These are phyloP conservation scores for Mesorhabditis sp. DNA, from an alignment of 2,888 invertebrate genomes.

Conservation along the genomic window DNA sequence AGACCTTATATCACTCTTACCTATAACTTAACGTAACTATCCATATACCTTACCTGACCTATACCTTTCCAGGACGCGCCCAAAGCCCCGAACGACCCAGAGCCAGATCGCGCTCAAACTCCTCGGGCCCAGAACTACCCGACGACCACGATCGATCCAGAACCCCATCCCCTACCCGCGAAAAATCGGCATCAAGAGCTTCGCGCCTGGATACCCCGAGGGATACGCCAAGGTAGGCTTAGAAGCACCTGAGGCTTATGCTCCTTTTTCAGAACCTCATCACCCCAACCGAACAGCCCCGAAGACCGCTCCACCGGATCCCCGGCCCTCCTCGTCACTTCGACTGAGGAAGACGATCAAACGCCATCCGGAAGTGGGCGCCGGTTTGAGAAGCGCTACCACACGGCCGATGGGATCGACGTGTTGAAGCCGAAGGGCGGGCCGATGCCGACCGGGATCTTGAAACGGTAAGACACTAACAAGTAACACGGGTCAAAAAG, in stretches of 20 bases:
- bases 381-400: conserved; percentile 40
- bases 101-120: conserved; percentile 36
- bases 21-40: background rate
- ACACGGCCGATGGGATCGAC: conserved; percentile 67
- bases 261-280: background rate
- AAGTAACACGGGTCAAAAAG: too few relatives aligned
- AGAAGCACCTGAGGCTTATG: background rate
- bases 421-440: conserved; percentile 34
- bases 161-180: conserved; percentile 22
- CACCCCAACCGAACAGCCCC: conserved; percentile 1
- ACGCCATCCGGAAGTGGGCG: conserved; percentile 20
- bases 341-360: conserved; percentile 23
- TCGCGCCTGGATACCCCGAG: background rate
- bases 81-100: conserved; percentile 11
- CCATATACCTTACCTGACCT: conserved; percentile 1
- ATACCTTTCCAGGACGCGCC: background rate
- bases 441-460: conserved; percentile 25
- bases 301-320: conserved; percentile 15
- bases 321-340: conserved; percentile 25
- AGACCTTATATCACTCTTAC: too few relatives aligned
- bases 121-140: conserved; percentile 37
- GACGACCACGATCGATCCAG: conserved; percentile 22
- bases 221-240: background rate
- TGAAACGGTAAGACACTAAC: conserved; percentile 20
- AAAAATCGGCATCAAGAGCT: background rate